Base-by-base conservation (phyloP, 2,888 invertebrate species). In the Camponotus fellah region DNA sequence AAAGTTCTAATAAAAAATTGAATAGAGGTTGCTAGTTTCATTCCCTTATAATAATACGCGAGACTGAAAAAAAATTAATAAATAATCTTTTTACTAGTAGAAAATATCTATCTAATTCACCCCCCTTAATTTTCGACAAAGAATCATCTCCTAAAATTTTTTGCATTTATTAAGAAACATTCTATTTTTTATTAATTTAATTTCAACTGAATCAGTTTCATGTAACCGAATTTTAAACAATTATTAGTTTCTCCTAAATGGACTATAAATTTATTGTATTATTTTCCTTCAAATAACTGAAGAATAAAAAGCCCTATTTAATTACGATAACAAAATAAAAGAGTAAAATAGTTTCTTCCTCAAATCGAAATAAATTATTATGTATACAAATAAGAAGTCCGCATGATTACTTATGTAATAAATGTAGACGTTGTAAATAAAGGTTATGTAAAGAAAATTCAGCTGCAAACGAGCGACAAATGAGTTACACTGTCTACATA, bases 361-460 rank as follows among this genome's bases (percentile, higher is more conserved):
- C 6, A 46, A 14, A 21, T 14, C 14, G 2, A 5, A 58, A 34
- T n/a, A 32, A 32, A 60, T 4, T 12, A 32, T 32, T 32, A 32
- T 32, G 32, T 62, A 5, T 6, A 40, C 14, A 56, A 40, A 40
- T 26, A 53, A 9, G 26, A 32, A 4, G 3, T 10, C 5, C 1
- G 26, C 3, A 56, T 12, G n/a, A 77, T 66, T 66, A 26, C 32
- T 77, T 77, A 37, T 53, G 17, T 32, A 68, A 49, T 43, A 40
- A 66, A 21, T 14, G 8, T 37, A 66, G 5, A 17, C 12, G 65
- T 65, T 32, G 5, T 17, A 17, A 58, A 72, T 72, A 40, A 3
- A 56, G 32, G 40, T 56, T 56, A 49, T 12, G 17, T 80, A 60
- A 69, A 62, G 46, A 69, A 46, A 71, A 71, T 46, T 79, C 43